Base-by-base conservation (phyloP, 2,797 vertebrate species). In the Leptatherina wallacei region DNA sequence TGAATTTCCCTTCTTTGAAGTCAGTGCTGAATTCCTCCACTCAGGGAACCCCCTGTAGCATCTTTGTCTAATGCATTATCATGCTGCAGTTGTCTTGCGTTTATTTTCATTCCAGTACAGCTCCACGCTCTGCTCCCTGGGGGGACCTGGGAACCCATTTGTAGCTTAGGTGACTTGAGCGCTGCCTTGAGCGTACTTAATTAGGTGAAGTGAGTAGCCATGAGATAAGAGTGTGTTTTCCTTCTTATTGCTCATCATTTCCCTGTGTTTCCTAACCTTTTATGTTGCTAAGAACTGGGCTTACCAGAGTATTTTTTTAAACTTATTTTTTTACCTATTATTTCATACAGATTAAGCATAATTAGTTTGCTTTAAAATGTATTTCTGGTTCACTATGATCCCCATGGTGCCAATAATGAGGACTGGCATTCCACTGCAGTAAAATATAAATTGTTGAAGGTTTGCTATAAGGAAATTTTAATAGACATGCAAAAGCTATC, bases 51-150 rank as follows among this genome's bases (percentile, higher is more conserved):
- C 79, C 83, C 78, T 78, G 69, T 77, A 88, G 85, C 87, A 82
- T 82, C 79, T 60, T 78, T 70, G 67, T 79, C 76, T 87, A 88
- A 88, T 89, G 86, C 78, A 90, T 93, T 90, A 91, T 84, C 70
- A 88, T 85, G 78, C 84, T 66, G 82, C 81, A 77, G 79, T 88
- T 84, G 85, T 85, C 76, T 57, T 85, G 80, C 77, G 85, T 89
- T 93, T 93, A 88, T 93, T 94, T 91, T 88, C 83, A 86, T 89
- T 90, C 83, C n/a, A 61, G 77, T 75, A 76, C 65, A 20, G 71
- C 83, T 73, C 82, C 47, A 71, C 70, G 47, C 82, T 83, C 69
- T 61, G 66, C 38, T 65, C 86, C 84, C 75, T 16, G 4, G 67
- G 86, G 86, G 74, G 70, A 86, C 35, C 81, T 80, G 73, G 74